phyloP scores from a whole-genome alignment of 2,113 vertebrate species.

The Isurus oxyrinchus region DNA sequence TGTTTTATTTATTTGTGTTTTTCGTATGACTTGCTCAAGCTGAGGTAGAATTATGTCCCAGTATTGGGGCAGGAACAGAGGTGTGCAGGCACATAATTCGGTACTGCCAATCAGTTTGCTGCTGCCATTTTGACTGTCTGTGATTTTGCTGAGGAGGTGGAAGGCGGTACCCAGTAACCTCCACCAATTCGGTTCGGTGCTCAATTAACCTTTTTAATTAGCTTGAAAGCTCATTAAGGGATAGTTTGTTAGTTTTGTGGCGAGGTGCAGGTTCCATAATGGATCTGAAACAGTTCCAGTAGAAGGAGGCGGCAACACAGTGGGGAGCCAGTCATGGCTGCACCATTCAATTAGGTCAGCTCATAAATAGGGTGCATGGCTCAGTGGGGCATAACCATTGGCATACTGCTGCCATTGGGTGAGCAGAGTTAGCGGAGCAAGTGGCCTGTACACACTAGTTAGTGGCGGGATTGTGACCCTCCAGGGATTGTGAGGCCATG shows the following conservation, averaged over 20 bases:
- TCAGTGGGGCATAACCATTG: not conserved
- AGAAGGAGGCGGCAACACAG: not conserved
- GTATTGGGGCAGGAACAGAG: not conserved
- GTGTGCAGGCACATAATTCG: too few relatives aligned
- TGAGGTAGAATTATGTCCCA: not conserved
- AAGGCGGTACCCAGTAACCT: not conserved
- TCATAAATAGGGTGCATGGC: too few relatives aligned
- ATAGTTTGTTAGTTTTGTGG: not conserved
- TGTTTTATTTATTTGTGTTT: not conserved
- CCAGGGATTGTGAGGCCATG: not conserved
- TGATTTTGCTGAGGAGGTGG: too few relatives aligned
- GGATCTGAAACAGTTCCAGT: not conserved
- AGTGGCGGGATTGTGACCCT: not conserved
- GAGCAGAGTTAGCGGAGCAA: not conserved
- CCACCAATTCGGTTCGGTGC: not conserved
- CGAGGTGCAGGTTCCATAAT: not conserved
- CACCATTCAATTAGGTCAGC: not conserved
- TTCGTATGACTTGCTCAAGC: not conserved
- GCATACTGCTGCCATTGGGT: not conserved
- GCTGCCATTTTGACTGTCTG: too few relatives aligned
- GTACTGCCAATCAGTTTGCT: too few relatives aligned
- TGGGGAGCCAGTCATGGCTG: not conserved
- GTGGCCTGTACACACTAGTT: not conserved
- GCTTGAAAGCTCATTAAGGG: not conserved
- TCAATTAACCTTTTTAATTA: not conserved